Base-by-base conservation (phyloP, 2,888 invertebrate species). In the Sesia apiformis region DNA sequence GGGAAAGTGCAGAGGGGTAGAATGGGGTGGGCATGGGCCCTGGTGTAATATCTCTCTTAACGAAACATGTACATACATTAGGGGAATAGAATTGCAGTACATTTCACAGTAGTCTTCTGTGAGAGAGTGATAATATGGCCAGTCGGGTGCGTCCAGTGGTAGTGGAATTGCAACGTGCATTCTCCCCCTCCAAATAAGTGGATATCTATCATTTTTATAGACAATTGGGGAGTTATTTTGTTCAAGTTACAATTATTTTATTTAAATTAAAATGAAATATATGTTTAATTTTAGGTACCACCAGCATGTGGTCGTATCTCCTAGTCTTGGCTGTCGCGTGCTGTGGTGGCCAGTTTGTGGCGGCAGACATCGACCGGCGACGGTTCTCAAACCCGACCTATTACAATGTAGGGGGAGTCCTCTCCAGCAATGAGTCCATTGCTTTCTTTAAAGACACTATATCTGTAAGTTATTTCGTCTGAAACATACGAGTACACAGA, bases 361-460 rank as follows among this genome's bases (percentile, higher is more conserved):
- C 65, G 3, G 85, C 81, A 3, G 82, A 86, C 49, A 77, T 75
- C 41, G 86, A 85, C 60, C 69, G 80, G 5, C 70, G 84, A 4
- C 69, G 84, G 3, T 83, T 79, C 56, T 81, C 91, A 55, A 94
- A 94, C 78, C 94, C 93, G 39, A 91, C 91, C 7, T 92, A 92
- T 64, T 97, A 95, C 81, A 96, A 96, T 72, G 96, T 98, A 58
- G 97, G 97, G 38, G 97, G 97, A n/a, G 97, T 98, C 1, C 91
- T 98, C 38, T 96, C 96, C 58, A 95, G 94, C 79, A 94, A 94
- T 64, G 93, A 94, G 51, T 96, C 96, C 61, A 93, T 95, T 71
- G 88, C 89, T 6, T 93, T 95, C 83, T 97, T 97, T 79, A 93
- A 93, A 69, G 93, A 95, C 68, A 96, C 94, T 40, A 95, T 97